A percentile compares a stretch with the other conserved stretches of the same genome.
Evolutionary conservation across 2,797 vertebrate species (phyloP).

Genomic region (Manis pentadactyla): DNA sequence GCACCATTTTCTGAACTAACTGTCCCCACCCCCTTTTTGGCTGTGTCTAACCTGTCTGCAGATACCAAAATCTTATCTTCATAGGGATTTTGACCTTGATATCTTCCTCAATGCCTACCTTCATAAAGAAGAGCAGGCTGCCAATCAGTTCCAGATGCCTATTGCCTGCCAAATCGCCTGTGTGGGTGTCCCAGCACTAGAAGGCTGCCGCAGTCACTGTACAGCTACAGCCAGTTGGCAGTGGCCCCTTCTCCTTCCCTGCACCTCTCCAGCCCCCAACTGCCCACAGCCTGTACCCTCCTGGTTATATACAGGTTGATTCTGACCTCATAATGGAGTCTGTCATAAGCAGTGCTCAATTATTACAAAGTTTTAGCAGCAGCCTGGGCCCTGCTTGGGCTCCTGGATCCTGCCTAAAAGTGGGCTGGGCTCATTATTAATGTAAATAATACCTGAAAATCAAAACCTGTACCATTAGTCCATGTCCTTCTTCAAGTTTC

Average conservation of each 20-base stretch:
- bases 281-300: background rate
- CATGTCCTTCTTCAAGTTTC: background rate
- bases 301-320: background rate
- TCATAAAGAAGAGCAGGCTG: conserved; percentile 9
- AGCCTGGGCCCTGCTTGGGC: background rate
- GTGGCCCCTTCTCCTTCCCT: background rate
- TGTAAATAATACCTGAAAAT: conserved; percentile 59
- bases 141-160: conserved; percentile 86
- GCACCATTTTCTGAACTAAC: conserved; percentile 7
- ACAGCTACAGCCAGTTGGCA: conserved; percentile 84
- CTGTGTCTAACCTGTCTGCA: conserved; percentile 22
- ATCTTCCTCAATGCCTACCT: conserved; percentile 30
- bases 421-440: conserved; percentile 3
- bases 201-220: conserved; percentile 83
- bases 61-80: conserved; percentile 22
- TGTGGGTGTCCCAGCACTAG: conserved; percentile 86
- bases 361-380: conserved; percentile 25
- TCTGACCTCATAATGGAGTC: conserved; percentile 50
- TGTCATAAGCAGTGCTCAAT: conserved; percentile 4
- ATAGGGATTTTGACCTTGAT: conserved; percentile 6
- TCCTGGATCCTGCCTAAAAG: conserved; percentile 15
- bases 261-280: background rate
- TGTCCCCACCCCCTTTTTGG: background rate
- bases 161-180: conserved; percentile 85
- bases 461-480: conserved; percentile 21